Percentiles rank a stretch among this genome's conserved stretches.
These are phyloP conservation scores for Metalampra italica DNA, from an alignment of 2,888 invertebrate genomes.

Conservation along the genomic window DNA sequence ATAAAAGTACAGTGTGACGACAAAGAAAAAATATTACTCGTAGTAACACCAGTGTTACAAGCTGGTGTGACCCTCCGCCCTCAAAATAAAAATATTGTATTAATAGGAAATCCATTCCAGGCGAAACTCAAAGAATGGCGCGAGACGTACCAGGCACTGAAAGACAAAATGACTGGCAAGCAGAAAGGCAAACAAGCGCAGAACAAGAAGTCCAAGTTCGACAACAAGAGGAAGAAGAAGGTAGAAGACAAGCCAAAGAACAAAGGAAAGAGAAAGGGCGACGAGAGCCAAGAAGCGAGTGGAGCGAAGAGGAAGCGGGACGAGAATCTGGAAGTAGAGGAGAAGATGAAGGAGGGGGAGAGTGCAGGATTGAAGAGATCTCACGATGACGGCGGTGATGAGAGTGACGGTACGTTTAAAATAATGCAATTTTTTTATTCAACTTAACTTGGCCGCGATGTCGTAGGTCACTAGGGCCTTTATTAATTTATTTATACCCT, in stretches of 20 bases:
- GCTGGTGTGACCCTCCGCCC: no score
- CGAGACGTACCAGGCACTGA: slow-evolving; percentile 61
- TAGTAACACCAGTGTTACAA: no score
- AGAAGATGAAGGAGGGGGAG: slow-evolving; percentile 28
- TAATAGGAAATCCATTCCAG: slow-evolving; percentile 29
- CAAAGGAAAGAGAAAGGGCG: slow-evolving; percentile 50
- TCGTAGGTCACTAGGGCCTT: no score
- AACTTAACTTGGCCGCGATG: no score
- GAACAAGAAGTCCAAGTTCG: slow-evolving; percentile 49
- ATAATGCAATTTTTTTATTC: no score
- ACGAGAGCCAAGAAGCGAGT: slow-evolving; percentile 28
- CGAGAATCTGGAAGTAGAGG: slow-evolving; percentile 36
- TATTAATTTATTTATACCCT: no score
- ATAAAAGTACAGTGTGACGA: no score
- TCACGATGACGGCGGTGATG: slow-evolving; percentile 35
- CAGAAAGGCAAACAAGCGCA: slow-evolving; percentile 46
- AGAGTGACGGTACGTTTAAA: slow-evolving; percentile 26
- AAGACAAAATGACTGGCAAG: slow-evolving; percentile 62
- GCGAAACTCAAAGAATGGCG: slow-evolving; percentile 62
- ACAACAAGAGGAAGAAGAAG: slow-evolving; percentile 44
- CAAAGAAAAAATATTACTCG: no score
- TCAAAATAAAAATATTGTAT: no score
- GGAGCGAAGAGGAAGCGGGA: slow-evolving; percentile 58
- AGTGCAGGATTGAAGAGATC: slow-evolving; percentile 51
- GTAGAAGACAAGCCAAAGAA: slow-evolving; percentile 38